Evolutionary conservation across 2,888 invertebrate species (phyloP).

Genomic region (Atethmia centrago): DNA sequence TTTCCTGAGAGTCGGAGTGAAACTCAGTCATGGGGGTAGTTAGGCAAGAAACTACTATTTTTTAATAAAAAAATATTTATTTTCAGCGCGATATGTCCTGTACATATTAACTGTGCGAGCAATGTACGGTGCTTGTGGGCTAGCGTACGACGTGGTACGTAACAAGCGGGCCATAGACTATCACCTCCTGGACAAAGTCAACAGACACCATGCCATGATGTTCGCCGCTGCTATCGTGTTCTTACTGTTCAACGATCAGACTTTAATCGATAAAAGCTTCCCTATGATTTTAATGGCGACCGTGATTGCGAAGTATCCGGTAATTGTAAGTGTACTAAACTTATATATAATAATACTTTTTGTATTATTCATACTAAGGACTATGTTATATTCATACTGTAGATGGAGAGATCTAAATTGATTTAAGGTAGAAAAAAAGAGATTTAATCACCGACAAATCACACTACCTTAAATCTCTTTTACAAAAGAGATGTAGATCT

Average conservation of each 20-base stretch:
- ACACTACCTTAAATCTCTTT: no score
- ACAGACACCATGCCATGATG: conserved; percentile 59
- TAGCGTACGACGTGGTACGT: conserved; percentile 55
- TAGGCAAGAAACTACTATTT: no score
- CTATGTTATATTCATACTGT: no score
- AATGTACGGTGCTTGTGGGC: conserved; percentile 56
- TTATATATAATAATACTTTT: no score
- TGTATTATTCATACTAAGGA: no score
- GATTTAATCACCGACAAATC: no score
- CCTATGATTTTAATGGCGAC: conserved; percentile 71
- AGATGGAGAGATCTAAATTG: no score
- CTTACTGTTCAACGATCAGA: conserved; percentile 65
- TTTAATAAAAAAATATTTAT: neutral
- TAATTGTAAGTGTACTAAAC: conserved; percentile 71
- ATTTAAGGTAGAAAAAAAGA: no score
- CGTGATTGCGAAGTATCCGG: conserved; percentile 72
- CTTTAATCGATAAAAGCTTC: conserved; percentile 71
- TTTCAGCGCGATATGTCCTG: conserved; percentile 77
- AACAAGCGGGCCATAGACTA: conserved; percentile 42
- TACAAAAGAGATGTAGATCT: no score
- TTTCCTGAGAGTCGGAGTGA: no score
- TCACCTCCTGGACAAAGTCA: conserved; percentile 54
- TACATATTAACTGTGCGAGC: conserved; percentile 73
- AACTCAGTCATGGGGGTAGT: no score
- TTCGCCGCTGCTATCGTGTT: conserved; percentile 52